Base-by-base conservation (phyloP, 2,797 vertebrate genomes). In the Emydoidea blandingii region DNA sequence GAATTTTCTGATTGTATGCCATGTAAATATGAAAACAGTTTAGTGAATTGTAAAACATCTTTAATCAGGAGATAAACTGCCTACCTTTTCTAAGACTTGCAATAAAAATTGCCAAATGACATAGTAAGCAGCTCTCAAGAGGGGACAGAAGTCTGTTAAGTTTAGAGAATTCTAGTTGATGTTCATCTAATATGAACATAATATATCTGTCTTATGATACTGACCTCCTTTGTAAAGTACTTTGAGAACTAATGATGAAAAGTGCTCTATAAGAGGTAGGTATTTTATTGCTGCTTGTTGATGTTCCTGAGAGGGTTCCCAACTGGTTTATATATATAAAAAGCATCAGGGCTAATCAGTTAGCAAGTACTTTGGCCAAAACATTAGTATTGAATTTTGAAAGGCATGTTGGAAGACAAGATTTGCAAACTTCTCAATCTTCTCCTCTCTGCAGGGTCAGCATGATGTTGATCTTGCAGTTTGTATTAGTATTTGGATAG, bases 101-200 rank as follows among this genome's bases (percentile, higher is more conserved):
- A 89, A 79, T 93, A 89, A 93, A 93, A 89, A 82, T 86, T 89
- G 79, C 81, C 87, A 82, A 86, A 86, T 93, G 68, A 79, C 79
- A 79, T 79, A 83, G 54, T 83, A 57, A 91, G 88, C 56, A 49
- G 54, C 81, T 78, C 25, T 86, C 68, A 93, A 83, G 86, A 65
- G 56, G 89, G 57, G 78, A 82, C 25, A 86, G 79, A 83, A 93
- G 81, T 68, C 91, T 86, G 78, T 82, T 85, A 56, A 93, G 79
- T 50, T 89, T 82, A 91, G 86, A 65, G 83, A 93, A 93, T 89
- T 82, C 68, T 86, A 41, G 34, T 27, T 86, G 68, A 79, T 56
- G 52, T 94, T 87, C 8, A 65, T 65, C 62, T 65, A 65, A 9
- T 65, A 65, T 65, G 62, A 65, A 65, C 34, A 65, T n/a, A 57